Evolutionary conservation across 2,113 vertebrate species (phyloP).

Genomic region (Gallinago media): DNA sequence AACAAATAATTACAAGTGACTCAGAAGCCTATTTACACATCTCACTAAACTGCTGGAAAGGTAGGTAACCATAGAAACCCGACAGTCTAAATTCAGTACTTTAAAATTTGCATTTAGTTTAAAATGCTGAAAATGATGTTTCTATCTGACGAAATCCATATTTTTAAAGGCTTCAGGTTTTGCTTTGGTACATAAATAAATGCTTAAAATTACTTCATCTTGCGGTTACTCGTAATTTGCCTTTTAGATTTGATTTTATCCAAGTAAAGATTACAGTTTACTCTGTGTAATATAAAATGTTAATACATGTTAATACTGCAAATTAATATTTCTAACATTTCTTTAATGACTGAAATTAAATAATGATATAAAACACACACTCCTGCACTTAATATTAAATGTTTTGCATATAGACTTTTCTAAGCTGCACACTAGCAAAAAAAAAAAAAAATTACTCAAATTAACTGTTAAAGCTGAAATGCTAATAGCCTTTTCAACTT

Average conservation of each 20-base stretch:
- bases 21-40: constrained; percentile 77
- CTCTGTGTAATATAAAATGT: constrained; percentile 40
- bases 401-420: constrained; percentile 38
- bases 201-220: constrained; percentile 51
- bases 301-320: constrained; percentile 17
- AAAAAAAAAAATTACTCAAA: constrained; percentile 30
- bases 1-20: constrained; percentile 82
- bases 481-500: constrained; percentile 68
- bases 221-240: constrained; percentile 50
- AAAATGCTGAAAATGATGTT: constrained; percentile 68
- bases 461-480: constrained; percentile 67
- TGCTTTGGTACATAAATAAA: constrained; percentile 59
- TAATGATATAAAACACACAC: constrained; percentile 44
- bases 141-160: constrained; percentile 50
- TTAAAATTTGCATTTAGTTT: constrained; percentile 74
- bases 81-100: constrained; percentile 73
- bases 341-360: constrained; percentile 58
- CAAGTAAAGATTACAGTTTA: constrained; percentile 31
- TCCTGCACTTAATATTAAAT: constrained; percentile 41
- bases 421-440: constrained; percentile 18
- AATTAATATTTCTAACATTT: constrained; percentile 58
- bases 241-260: constrained; percentile 42
- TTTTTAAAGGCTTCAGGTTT: constrained; percentile 53
- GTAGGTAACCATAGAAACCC: constrained; percentile 78
- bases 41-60: constrained; percentile 71